Percentiles rank a stretch among this genome's conserved stretches.
Conservation (phyloP, 2,888 invertebrate species). For the Chironomus tentans region DNA sequence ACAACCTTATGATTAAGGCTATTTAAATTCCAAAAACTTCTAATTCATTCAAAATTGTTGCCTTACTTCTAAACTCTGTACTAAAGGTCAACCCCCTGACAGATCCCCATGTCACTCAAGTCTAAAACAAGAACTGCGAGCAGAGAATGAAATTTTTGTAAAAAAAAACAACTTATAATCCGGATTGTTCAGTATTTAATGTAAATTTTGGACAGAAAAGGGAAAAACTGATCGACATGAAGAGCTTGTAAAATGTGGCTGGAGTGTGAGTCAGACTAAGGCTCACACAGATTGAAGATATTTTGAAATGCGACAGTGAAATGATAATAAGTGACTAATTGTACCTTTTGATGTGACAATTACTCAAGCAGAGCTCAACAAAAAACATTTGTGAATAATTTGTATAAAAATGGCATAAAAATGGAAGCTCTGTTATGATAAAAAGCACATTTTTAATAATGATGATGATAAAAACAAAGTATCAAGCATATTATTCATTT, state of each 20-base stretch:
- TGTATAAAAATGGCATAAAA: not conserved
- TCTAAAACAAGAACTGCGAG: too few species aligned
- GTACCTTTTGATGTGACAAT: constrained; percentile 23
- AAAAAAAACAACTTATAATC: too few species aligned
- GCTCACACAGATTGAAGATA: not conserved
- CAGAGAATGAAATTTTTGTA: too few species aligned
- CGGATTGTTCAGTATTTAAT: too few species aligned
- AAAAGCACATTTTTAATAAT: not conserved
- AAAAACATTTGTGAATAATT: not conserved
- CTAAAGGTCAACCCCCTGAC: too few species aligned
- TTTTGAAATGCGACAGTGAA: constrained; percentile 13
- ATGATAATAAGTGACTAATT: constrained; percentile 22
- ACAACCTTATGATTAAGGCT: too few species aligned
- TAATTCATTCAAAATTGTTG: too few species aligned
- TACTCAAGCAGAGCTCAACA: not conserved
- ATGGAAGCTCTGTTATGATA: not conserved
- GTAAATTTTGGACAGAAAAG: too few species aligned
- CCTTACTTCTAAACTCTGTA: too few species aligned
- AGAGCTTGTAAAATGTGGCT: not conserved
- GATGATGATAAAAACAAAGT: not conserved
- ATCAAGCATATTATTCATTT: not conserved
- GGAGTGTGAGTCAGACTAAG: too few species aligned
- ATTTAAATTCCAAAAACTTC: too few species aligned
- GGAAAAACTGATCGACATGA: not conserved
- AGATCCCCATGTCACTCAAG: too few species aligned